Conservation (phyloP, 2,113 vertebrate species). For the Phrynosoma blainvillii region DNA sequence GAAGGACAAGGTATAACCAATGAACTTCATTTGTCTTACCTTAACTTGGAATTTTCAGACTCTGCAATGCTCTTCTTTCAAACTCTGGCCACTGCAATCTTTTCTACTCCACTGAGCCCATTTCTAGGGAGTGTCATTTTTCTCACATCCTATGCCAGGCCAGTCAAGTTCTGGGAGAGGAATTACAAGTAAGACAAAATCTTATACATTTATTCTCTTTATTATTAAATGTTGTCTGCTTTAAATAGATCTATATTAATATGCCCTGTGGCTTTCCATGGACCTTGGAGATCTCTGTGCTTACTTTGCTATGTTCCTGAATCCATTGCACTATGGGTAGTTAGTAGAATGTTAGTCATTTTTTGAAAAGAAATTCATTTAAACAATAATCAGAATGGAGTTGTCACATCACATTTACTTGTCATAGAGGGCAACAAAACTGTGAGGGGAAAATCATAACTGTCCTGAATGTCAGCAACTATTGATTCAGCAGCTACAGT, state of each 20-base stretch:
- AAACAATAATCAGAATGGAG: constrained; percentile 19
- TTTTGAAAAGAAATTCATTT: constrained; percentile 45
- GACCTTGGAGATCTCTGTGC: neutral
- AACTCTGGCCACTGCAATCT: constrained; percentile 87
- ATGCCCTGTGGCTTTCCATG: constrained; percentile 25
- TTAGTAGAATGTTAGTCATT: constrained; percentile 28
- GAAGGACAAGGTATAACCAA: neutral
- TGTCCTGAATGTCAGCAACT: constrained; percentile 40
- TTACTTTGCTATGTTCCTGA: neutral
- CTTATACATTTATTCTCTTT: neutral
- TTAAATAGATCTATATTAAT: neutral
- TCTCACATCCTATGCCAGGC: constrained; percentile 92
- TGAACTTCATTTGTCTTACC: constrained; percentile 44
- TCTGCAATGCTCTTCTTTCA: constrained; percentile 96
- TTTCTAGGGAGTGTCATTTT: constrained; percentile 98
- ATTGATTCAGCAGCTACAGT: constrained; percentile 44
- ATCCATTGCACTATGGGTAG: constrained; percentile 32
- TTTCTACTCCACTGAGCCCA: constrained; percentile 93
- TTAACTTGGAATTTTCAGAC: constrained; percentile 83
- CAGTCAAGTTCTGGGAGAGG: constrained; percentile 96
- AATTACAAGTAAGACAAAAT: constrained; percentile 93
- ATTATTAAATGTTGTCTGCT: neutral
- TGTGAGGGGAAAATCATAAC: neutral
- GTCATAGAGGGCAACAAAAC: neutral
- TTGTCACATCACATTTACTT: constrained; percentile 40